A percentile compares a stretch with the other conserved stretches of the same genome.
Conservation (phyloP, 2,888 invertebrate genomes). For the Erpobdella octoculata region DNA sequence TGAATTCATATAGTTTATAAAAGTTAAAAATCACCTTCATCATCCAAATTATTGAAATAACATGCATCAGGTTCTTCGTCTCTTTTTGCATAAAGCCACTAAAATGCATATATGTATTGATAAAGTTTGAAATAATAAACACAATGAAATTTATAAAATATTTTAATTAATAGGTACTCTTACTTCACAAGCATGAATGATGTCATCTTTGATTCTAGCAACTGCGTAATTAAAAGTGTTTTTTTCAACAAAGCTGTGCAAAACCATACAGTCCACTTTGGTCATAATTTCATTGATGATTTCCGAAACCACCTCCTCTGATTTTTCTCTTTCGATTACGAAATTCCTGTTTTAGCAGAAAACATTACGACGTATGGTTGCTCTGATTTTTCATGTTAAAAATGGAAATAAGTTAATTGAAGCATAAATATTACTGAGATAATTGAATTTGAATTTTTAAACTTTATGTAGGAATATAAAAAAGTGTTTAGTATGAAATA, state of each 20-base stretch:
- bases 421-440: no score
- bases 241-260: constrained; percentile 4
- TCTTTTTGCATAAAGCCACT: constrained; percentile 12
- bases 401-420: no score
- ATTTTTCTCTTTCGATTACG: constrained; percentile 17
- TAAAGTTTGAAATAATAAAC: no score
- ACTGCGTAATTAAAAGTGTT: neutral
- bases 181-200: constrained; percentile 23
- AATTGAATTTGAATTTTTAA: no score
- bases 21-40: neutral
- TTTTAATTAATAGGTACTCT: neutral
- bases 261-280: neutral
- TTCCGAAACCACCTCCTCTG: neutral
- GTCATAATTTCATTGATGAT: constrained; percentile 14
- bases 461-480: no score
- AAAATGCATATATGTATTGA: neutral
- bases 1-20: neutral
- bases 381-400: no score
- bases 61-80: neutral
- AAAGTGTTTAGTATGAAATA: no score
- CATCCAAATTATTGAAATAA: constrained; percentile 9
- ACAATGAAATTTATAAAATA: neutral
- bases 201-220: constrained; percentile 7
- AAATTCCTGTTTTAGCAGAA: neutral
- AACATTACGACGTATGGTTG: no score